These are phyloP conservation scores for Alligator mississippiensis DNA, from an alignment of 2,113 vertebrate species.

Conservation along the genomic window DNA sequence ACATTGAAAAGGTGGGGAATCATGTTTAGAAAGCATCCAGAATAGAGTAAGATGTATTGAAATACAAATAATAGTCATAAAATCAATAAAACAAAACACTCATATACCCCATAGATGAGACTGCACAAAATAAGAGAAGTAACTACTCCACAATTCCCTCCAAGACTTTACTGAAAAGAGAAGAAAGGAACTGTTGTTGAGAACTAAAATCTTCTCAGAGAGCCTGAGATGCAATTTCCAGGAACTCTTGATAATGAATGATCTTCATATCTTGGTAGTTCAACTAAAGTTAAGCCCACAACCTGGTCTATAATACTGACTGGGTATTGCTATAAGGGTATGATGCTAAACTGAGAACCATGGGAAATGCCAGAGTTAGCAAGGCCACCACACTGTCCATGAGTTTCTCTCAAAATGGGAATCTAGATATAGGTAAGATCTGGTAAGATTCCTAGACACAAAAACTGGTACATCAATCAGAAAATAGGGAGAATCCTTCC, in stretches of 20 bases:
- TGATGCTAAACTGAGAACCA: slow-evolving; percentile 33
- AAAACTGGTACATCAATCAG: slow-evolving; percentile 14
- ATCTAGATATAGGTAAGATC: slow-evolving; percentile 51
- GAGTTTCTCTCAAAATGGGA: slow-evolving; percentile 46
- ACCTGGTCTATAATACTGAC: slow-evolving; percentile 3
- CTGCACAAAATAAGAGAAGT: not conserved
- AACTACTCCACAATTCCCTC: not conserved
- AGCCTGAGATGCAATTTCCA: not conserved
- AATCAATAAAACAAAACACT: not conserved
- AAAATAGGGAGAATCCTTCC: not conserved
- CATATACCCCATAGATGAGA: not conserved
- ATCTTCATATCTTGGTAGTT: not conserved
- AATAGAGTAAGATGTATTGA: not conserved
- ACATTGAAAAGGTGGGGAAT: not conserved
- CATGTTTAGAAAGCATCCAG: not conserved
- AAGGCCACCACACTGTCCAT: slow-evolving; percentile 39
- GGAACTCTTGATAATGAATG: not conserved
- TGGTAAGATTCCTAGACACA: slow-evolving; percentile 52
- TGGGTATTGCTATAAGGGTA: not conserved
- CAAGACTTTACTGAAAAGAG: not conserved
- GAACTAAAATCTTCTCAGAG: not conserved
- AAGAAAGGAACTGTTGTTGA: not conserved
- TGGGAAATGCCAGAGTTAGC: slow-evolving; percentile 60
- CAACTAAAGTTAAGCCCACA: not conserved
- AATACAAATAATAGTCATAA: not conserved